Evolutionary conservation across 1,140 invertebrate genomes (phyloP).

Genomic region (Agraylea sexmaculata): DNA sequence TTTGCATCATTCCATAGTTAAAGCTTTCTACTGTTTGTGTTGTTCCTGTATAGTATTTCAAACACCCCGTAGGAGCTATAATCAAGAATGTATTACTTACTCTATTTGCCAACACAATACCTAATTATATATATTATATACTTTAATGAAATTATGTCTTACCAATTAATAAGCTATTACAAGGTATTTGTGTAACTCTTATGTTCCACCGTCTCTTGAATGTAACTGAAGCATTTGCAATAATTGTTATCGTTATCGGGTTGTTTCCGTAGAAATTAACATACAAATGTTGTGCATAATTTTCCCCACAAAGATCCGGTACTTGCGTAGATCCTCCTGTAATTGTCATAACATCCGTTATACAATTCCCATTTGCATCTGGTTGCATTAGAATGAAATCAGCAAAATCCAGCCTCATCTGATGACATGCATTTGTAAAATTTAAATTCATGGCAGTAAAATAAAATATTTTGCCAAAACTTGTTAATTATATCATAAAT

Average conservation of each 20-base stretch:
- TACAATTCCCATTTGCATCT: conserved; percentile 57
- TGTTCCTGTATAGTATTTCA: conserved; percentile 59
- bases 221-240: conserved; percentile 45
- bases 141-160: too few relatives aligned
- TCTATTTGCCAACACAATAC: too few relatives aligned
- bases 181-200: conserved; percentile 59
- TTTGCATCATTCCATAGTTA: conserved; percentile 54
- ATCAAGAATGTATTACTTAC: too few relatives aligned
- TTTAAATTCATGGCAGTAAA: too few relatives aligned
- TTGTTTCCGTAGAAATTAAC: conserved; percentile 58
- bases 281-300: conserved; percentile 70
- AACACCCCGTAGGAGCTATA: conserved; percentile 63
- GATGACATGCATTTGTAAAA: too few relatives aligned
- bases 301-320: conserved; percentile 66
- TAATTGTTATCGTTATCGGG: conserved; percentile 55
- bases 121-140: too few relatives aligned
- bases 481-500: too few relatives aligned
- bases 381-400: conserved; percentile 62
- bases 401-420: conserved; percentile 65
- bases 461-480: too few relatives aligned
- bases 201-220: conserved; percentile 65
- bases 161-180: conserved; percentile 52
- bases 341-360: conserved; percentile 55
- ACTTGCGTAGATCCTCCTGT: conserved; percentile 53
- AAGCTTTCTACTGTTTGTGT: conserved; percentile 61